These are phyloP conservation scores for Brachyhypopomus occidentalis DNA, from an alignment of 2,113 vertebrate species.

Conservation along the genomic window DNA sequence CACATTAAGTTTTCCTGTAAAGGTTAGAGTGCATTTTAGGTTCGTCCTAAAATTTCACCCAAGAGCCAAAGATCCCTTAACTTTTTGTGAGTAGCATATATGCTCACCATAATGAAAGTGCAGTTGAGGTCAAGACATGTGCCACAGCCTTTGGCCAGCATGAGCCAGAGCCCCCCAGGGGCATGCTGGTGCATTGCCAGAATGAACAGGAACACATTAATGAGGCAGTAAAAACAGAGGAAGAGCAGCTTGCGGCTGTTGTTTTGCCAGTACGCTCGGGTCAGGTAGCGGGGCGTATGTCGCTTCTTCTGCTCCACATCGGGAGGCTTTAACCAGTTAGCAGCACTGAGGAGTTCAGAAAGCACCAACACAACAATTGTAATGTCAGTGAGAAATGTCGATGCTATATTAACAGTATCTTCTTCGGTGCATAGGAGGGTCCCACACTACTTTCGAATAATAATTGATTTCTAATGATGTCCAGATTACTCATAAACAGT, in stretches of 20 bases:
- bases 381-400: no score
- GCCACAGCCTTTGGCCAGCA: conserved; percentile 84
- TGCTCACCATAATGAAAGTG: conserved; percentile 81
- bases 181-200: conserved; percentile 66
- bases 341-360: conserved; percentile 69
- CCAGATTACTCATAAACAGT: no score
- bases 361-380: neutral
- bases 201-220: conserved; percentile 77
- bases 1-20: no score
- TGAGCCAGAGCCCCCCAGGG: conserved; percentile 62
- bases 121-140: conserved; percentile 91
- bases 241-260: conserved; percentile 77
- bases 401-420: no score
- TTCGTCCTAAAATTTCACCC: no score
- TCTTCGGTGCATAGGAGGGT: no score
- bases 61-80: no score
- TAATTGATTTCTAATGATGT: no score
- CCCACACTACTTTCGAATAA: no score
- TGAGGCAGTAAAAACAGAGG: conserved; percentile 68
- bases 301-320: conserved; percentile 40
- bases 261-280: conserved; percentile 79
- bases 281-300: conserved; percentile 71
- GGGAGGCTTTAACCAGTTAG: conserved; percentile 84
- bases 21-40: no score
- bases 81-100: neutral